A percentile compares a stretch with the other conserved stretches of the same genome.
phyloP scores from a whole-genome alignment of 1,140 invertebrate genomes.

The Drosophila yakuba region DNA sequence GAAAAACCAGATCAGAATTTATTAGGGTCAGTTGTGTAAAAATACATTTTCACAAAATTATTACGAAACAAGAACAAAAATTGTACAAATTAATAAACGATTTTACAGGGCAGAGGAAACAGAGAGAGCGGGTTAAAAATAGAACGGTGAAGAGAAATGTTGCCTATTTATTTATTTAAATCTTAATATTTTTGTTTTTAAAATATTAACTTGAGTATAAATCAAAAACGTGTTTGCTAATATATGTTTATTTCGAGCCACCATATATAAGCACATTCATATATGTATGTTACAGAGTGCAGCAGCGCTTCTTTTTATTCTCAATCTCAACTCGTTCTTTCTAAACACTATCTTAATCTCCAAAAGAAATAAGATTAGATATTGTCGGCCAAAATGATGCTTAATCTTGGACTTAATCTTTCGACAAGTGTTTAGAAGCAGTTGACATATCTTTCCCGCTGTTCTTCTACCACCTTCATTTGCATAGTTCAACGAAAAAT shows the following conservation, averaged over 20 bases:
- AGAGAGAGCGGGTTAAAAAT: neutral
- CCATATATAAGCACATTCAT: too few species aligned
- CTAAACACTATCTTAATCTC: constrained; percentile 6
- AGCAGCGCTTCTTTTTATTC: neutral
- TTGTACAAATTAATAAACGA: constrained; percentile 27
- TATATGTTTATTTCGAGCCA: too few species aligned
- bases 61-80: constrained; percentile 5
- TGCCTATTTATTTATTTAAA: too few species aligned
- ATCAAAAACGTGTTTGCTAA: too few species aligned
- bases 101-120: neutral
- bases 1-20: constrained; percentile 30
- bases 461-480: constrained; percentile 24
- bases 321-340: constrained; percentile 2
- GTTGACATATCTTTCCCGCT: constrained; percentile 14
- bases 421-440: constrained; percentile 25
- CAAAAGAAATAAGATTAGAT: constrained; percentile 14
- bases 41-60: constrained; percentile 26
- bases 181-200: too few species aligned
- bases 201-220: too few species aligned
- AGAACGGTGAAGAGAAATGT: neutral
- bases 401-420: constrained; percentile 26
- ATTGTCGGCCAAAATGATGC: neutral
- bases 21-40: constrained; percentile 55
- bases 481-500: constrained; percentile 17
- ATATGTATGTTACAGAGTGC: too few species aligned